A percentile compares a stretch with the other conserved stretches of the same genome.
These are phyloP conservation scores for Leucoma salicis DNA, from an alignment of 2,888 invertebrate species.

Conservation along the genomic window DNA sequence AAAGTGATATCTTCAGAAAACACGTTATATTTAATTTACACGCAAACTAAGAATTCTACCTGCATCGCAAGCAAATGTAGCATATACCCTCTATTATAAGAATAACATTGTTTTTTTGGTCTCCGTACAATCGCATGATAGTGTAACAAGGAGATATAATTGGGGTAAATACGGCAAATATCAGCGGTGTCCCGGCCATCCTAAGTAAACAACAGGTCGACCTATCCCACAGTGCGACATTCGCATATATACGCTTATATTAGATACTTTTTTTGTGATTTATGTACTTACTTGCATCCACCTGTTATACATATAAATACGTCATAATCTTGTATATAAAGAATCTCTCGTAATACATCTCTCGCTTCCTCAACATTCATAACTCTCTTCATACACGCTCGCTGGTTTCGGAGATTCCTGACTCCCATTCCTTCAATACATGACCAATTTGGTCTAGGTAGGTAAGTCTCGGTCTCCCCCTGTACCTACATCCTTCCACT, in stretches of 20 bases:
- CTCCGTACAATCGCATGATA: conserved; percentile 37
- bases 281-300: neutral
- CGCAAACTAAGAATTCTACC: conserved; percentile 17
- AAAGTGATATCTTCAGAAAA: neutral
- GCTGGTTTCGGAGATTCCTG: too few species aligned
- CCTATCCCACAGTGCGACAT: conserved; percentile 5
- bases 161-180: conserved; percentile 55
- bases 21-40: conserved; percentile 9
- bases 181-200: conserved; percentile 40
- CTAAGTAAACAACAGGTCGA: conserved; percentile 50
- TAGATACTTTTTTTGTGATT: conserved; percentile 1
- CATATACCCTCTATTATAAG: conserved; percentile 41
- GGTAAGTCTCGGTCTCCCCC: too few species aligned
- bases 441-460: too few species aligned
- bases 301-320: too few species aligned
- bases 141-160: conserved; percentile 50
- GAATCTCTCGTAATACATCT: too few species aligned
- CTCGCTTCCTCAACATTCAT: too few species aligned
- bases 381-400: too few species aligned
- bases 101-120: conserved; percentile 29
- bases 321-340: too few species aligned
- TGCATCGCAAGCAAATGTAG: conserved; percentile 34
- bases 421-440: too few species aligned
- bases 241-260: neutral
- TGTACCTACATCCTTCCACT: too few species aligned